Evolutionary conservation across 1,140 invertebrate species (phyloP).

Genomic region (Drosophila parabipectinata): DNA sequence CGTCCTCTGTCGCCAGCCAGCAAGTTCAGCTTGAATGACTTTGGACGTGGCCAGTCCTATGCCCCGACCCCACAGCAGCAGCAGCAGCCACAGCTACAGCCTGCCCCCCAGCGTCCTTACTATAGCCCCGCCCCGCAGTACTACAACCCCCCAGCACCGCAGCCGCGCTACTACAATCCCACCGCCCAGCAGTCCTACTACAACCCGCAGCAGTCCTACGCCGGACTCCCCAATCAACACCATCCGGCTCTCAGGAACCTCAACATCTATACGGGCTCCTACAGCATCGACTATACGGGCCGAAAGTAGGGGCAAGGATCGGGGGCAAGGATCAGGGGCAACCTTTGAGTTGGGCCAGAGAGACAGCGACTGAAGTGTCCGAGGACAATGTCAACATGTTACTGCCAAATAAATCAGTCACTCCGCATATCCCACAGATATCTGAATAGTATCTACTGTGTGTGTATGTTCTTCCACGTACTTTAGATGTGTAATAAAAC

Average conservation of each 20-base stretch:
- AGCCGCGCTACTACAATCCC: constrained; percentile 83
- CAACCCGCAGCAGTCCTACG: constrained; percentile 67
- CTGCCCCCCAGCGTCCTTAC: constrained; percentile 66
- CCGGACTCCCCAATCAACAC: constrained; percentile 63
- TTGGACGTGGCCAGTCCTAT: constrained; percentile 54
- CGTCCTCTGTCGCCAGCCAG: constrained; percentile 76
- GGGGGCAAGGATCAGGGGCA: constrained; percentile 5
- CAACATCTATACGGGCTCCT: constrained; percentile 78
- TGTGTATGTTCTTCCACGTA: constrained; percentile 51
- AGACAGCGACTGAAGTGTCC: constrained; percentile 71
- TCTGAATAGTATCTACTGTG: constrained; percentile 26
- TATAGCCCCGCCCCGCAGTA: constrained; percentile 75
- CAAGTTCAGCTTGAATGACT: constrained; percentile 73
- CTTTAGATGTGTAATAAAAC: constrained; percentile 45
- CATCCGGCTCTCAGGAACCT: constrained; percentile 77
- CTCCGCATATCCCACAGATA: constrained; percentile 49
- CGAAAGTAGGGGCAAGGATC: constrained; percentile 57
- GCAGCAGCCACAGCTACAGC: constrained; percentile 26
- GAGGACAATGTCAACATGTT: constrained; percentile 67
- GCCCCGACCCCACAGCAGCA: constrained; percentile 49
- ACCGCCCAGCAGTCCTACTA: constrained; percentile 69
- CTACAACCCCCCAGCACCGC: constrained; percentile 64
- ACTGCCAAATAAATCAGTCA: constrained; percentile 80
- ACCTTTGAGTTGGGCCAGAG: constrained; percentile 48
- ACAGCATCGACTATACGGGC: constrained; percentile 82